Evolutionary conservation across 2,888 invertebrate genomes (phyloP).

Genomic region (Pollenia labialis): DNA sequence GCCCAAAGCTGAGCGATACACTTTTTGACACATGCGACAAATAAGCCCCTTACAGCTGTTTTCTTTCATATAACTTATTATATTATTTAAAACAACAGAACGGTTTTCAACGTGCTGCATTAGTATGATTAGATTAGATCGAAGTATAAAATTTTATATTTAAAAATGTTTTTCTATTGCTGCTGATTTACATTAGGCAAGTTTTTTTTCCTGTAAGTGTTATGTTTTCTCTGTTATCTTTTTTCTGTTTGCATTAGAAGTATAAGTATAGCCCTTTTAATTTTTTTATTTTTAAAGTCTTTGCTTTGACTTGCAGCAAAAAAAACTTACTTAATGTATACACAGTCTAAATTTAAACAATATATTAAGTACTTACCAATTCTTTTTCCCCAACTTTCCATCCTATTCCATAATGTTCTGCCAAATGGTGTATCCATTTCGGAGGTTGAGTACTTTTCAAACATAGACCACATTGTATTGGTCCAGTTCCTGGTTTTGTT

Average conservation of each 20-base stretch:
- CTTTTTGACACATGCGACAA: slow-evolving; percentile 80
- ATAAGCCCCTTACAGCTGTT: slow-evolving; percentile 72
- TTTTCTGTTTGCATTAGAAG: too few species aligned
- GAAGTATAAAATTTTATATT: too few species aligned
- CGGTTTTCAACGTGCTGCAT: slow-evolving; percentile 76
- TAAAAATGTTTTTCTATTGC: too few species aligned
- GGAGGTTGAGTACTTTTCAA: slow-evolving; percentile 73
- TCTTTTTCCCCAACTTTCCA: slow-evolving; percentile 78
- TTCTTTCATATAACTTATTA: slow-evolving; percentile 76
- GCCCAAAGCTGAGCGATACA: slow-evolving; percentile 79
- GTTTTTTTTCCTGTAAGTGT: too few species aligned
- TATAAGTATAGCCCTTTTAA: too few species aligned
- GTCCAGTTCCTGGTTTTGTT: slow-evolving; percentile 57
- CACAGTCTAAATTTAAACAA: background rate
- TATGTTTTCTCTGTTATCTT: too few species aligned
- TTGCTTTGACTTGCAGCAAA: too few species aligned
- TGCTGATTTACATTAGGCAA: too few species aligned
- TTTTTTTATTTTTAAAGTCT: too few species aligned
- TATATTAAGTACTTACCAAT: slow-evolving; percentile 75
- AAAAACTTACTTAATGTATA: background rate
- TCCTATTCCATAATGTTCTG: slow-evolving; percentile 82
- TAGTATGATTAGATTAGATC: too few species aligned
- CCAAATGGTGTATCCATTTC: slow-evolving; percentile 78
- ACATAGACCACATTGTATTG: slow-evolving; percentile 81
- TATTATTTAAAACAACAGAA: slow-evolving; percentile 72